A percentile compares a stretch with the other conserved stretches of the same genome.
phyloP scores from a whole-genome alignment of 2,113 vertebrate genomes.

The Antechinus flavipes region DNA sequence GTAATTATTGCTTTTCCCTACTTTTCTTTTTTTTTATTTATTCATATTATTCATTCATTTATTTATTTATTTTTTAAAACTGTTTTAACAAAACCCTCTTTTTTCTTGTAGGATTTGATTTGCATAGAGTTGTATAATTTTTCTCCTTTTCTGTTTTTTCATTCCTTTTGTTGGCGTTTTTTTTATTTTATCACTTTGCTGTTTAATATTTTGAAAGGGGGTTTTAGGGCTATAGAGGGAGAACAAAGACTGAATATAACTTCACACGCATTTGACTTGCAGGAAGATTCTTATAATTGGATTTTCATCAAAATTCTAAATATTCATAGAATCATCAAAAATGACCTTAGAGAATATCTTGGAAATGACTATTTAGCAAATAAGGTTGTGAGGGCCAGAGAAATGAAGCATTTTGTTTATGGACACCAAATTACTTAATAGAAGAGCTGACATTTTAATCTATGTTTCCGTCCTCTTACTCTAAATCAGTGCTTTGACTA shows the following conservation, averaged over 20 bases:
- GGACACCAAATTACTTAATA: not conserved
- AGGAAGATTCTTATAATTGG: not conserved
- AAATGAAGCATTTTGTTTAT: not conserved
- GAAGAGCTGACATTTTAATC: not conserved
- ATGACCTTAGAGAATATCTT: not conserved
- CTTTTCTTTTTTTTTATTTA: not conserved
- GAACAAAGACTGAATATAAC: not conserved
- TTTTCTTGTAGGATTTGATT: not conserved
- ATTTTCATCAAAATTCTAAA: not conserved
- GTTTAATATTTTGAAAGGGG: not conserved
- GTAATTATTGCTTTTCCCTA: not conserved
- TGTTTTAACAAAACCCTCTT: not conserved
- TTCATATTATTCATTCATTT: not conserved
- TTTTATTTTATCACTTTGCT: not conserved
- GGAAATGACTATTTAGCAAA: not conserved
- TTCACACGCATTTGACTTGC: not conserved
- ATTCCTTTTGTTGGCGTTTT: slow-evolving; percentile 12
- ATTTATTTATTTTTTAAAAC: not conserved
- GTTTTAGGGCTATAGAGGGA: not conserved
- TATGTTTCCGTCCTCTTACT: not conserved
- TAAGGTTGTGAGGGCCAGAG: not conserved
- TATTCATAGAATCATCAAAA: not conserved
- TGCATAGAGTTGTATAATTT: not conserved
- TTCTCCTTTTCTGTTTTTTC: slow-evolving; percentile 20
- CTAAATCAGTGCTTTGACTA: not conserved